phyloP scores from a whole-genome alignment of 2,797 vertebrate genomes.

The Brachyrhaphis roseni region DNA sequence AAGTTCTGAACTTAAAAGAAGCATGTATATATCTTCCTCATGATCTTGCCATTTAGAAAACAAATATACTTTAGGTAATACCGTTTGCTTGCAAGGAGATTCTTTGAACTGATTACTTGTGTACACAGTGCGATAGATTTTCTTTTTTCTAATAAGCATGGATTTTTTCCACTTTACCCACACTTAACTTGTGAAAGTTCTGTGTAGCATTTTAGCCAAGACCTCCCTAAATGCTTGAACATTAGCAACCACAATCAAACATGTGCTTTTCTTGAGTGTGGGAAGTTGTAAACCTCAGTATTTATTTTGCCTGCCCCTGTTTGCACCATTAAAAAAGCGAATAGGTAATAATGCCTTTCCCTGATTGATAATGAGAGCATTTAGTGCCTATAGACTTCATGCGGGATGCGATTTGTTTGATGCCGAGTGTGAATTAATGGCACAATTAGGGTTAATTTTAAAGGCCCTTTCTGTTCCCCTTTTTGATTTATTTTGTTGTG shows the following conservation, averaged over 20 bases:
- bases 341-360: conserved; percentile 77
- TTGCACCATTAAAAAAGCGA: conserved; percentile 74
- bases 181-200: conserved; percentile 66
- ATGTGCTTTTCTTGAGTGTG: conserved; percentile 78
- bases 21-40: background rate
- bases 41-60: background rate
- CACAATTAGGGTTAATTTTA: conserved; percentile 61
- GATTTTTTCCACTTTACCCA: conserved; percentile 43
- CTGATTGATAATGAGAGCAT: conserved; percentile 79
- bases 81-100: background rate
- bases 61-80: background rate
- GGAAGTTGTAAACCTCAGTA: conserved; percentile 80
- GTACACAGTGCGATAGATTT: conserved; percentile 10
- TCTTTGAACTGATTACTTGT: background rate
- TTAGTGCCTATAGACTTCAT: conserved; percentile 64
- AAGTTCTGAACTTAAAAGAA: no score
- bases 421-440: conserved; percentile 73
- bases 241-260: conserved; percentile 83
- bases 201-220: conserved; percentile 71
- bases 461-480: conserved; percentile 16
- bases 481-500: conserved; percentile 18
- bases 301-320: conserved; percentile 80
- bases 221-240: conserved; percentile 83
- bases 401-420: conserved; percentile 65
- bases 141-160: conserved; percentile 62